Percentiles rank a stretch among this genome's conserved stretches.
phyloP scores from a whole-genome alignment of 2,113 vertebrate species.

The Sclerurus mexicanus region DNA sequence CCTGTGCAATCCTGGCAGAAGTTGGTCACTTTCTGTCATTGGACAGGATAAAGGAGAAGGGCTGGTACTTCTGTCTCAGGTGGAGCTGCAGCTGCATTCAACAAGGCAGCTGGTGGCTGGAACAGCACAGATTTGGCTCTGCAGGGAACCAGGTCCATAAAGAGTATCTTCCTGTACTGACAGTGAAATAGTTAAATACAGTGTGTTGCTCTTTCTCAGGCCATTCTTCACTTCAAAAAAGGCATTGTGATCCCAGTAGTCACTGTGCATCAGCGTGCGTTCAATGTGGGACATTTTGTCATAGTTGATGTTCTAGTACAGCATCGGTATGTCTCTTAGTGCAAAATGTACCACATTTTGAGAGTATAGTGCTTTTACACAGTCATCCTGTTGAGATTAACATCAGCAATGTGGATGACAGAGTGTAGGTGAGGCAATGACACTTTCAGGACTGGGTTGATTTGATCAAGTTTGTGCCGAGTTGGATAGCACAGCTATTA shows the following conservation, averaged over 20 bases:
- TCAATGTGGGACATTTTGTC: not conserved
- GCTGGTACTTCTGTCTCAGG: not conserved
- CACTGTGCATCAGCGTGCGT: fast-evolving
- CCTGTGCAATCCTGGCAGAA: not conserved
- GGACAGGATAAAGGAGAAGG: not conserved
- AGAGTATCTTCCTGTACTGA: not conserved
- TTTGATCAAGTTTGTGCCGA: not conserved
- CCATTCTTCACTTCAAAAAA: not conserved
- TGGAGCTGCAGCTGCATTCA: not conserved
- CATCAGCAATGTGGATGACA: not conserved
- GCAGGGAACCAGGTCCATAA: not conserved
- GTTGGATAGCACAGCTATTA: not conserved
- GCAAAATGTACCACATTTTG: not conserved
- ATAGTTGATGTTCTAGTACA: not conserved
- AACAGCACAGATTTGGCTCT: not conserved
- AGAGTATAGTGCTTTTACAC: not conserved
- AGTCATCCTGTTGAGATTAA: not conserved
- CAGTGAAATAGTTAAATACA: not conserved
- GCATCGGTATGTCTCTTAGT: not conserved
- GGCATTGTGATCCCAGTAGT: fast-evolving
- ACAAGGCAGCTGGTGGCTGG: not conserved
- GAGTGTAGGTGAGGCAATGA: not conserved
- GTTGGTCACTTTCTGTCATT: not conserved
- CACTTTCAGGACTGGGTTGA: not conserved
- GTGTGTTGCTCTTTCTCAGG: not conserved